Percentiles rank a stretch among this genome's conserved stretches.
Evolutionary conservation across 1,140 invertebrate species (phyloP).

Genomic region (Danaus plexippus): DNA sequence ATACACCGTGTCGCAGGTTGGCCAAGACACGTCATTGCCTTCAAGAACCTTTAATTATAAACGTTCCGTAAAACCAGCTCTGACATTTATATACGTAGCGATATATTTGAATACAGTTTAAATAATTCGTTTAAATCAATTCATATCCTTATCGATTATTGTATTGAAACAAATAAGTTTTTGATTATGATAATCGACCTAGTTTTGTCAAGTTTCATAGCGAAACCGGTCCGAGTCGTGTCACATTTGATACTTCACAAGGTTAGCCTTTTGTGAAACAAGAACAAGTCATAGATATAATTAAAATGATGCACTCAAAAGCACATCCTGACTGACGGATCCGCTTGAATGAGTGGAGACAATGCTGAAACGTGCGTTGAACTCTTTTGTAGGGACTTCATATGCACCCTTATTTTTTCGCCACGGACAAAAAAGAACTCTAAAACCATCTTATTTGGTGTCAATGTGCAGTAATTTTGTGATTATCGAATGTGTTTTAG

Average conservation of each 20-base stretch:
- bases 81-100: too few species aligned
- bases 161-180: background rate
- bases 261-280: slow-evolving; percentile 9
- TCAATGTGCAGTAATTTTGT: slow-evolving; percentile 9
- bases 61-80: too few species aligned
- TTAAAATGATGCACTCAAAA: slow-evolving; percentile 18
- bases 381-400: slow-evolving; percentile 66
- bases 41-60: slow-evolving; percentile 20
- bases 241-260: slow-evolving; percentile 16
- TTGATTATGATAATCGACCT: slow-evolving; percentile 14
- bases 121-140: too few species aligned
- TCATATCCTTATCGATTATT: too few species aligned
- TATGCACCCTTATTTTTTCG: slow-evolving; percentile 28
- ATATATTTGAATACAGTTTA: too few species aligned
- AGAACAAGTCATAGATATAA: background rate
- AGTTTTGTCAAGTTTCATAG: slow-evolving; percentile 12
- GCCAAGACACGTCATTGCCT: slow-evolving; percentile 63
- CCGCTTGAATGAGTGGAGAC: slow-evolving; percentile 45
- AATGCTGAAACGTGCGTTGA: slow-evolving; percentile 63
- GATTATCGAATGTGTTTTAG: slow-evolving; percentile 37
- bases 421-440: slow-evolving; percentile 12
- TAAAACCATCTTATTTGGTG: slow-evolving; percentile 8
- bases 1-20: slow-evolving; percentile 38
- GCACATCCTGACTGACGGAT: slow-evolving; percentile 36
- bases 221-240: slow-evolving; percentile 15